Evolutionary conservation across 2,888 invertebrate genomes (phyloP), one percentile per base, ranked within the genome.

Genomic region (Crematogaster levior): DNA sequence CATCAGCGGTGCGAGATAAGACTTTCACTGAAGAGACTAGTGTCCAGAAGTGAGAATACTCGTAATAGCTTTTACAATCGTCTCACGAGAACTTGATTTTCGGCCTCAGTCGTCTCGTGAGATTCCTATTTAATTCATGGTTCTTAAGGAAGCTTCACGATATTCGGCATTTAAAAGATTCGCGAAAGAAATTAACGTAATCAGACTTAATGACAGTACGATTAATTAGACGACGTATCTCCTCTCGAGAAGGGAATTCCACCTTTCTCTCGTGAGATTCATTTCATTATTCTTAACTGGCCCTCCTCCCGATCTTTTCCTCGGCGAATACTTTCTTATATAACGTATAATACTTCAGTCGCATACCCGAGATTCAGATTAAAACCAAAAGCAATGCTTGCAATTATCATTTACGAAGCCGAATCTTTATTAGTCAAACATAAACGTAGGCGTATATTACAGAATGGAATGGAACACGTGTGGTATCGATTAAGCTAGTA

Each of bases 21-120:
- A 92, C 92, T 92, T 92, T 92, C 92, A 92, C 92, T 88, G 73
- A 56, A 74, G 72, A 70, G 56, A 34, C 81, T 40, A 27, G 53
- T 60, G 53, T 63, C 43, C 66, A 21, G 60, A 51, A 84, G 18
- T 12, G 58, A 51, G 12, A 43, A 43, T 72, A 83, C 77, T 43
- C 73, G 75, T 53, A 60, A 56, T 81, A 30, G 53, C 48, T 30
- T 81, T 48, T 40, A 30, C 53, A 74, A 77, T 84, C 80, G 84
- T 84, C 74, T 83, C 70, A 63, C 34, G 63, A 60, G 66, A 46
- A 21, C 30, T 15, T 27, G 77, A 74, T 74, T 68, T 60, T 58
- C 72, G 75, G 75, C 58, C 63, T 84, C 68, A 68, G 5, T 10
- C 51, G 37, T 21, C 10, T 27, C 21, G 24, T 30, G 68, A 77